phyloP scores from a whole-genome alignment of 2,888 invertebrate species.

The Drosophila hamatofila region DNA sequence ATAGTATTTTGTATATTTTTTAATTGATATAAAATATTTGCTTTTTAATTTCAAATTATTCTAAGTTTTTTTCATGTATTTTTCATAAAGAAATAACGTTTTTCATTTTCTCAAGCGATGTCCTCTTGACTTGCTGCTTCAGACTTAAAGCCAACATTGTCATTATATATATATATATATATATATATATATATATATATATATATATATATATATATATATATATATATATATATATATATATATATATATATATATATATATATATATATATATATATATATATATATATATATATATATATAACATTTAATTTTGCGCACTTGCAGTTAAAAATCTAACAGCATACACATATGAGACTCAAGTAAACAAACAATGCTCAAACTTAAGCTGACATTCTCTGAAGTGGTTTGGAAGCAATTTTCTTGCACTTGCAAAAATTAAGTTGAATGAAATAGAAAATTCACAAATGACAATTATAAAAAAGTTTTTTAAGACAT shows the following conservation, averaged over 20 bases:
- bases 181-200: background rate
- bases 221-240: too few species aligned
- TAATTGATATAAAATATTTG: background rate
- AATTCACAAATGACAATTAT: background rate
- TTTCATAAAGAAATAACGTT: background rate
- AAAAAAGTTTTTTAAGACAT: background rate
- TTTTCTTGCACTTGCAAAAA: slow-evolving; percentile 16
- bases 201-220: background rate
- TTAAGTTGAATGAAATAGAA: background rate
- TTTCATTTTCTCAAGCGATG: background rate
- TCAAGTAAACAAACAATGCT: background rate
- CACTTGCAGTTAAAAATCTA: background rate
- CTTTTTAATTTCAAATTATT: background rate
- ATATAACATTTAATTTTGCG: background rate
- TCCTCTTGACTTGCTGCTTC: background rate
- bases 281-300: too few species aligned
- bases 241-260: background rate
- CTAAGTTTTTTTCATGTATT: background rate
- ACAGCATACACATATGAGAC: background rate
- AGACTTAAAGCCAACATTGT: slow-evolving; percentile 1
- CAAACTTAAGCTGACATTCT: slow-evolving; percentile 3
- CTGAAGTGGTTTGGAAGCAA: slow-evolving; percentile 10
- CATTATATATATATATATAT: background rate
- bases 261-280: background rate
- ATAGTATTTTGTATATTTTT: background rate